Conservation (phyloP, 2,888 invertebrate species). For the Aphrophora alni region DNA sequence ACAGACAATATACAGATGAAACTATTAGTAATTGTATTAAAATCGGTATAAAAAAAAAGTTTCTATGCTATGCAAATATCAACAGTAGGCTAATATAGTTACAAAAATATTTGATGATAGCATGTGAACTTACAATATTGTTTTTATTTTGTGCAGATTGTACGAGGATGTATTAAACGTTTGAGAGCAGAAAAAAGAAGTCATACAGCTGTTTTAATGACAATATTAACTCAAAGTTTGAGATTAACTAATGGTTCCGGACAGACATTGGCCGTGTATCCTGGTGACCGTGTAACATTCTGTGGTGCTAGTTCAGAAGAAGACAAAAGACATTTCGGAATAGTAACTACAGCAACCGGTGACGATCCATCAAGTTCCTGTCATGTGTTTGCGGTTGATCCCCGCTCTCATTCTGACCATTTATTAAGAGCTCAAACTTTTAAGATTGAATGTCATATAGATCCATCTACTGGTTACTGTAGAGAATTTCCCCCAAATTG, state of each 20-base stretch:
- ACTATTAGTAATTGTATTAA: no score
- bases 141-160: constrained; percentile 69
- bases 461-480: constrained; percentile 78
- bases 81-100: no score
- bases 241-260: constrained; percentile 79
- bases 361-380: constrained; percentile 83
- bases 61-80: no score
- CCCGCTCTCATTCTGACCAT: constrained; percentile 85
- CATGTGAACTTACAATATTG: no score
- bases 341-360: constrained; percentile 79
- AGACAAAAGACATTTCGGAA: constrained; percentile 89
- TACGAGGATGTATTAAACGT: constrained; percentile 87
- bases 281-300: constrained; percentile 83
- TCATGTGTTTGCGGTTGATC: constrained; percentile 93
- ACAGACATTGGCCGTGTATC: constrained; percentile 83
- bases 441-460: constrained; percentile 82
- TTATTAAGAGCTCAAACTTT: constrained; percentile 81
- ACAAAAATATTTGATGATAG: no score
- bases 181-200: constrained; percentile 87
- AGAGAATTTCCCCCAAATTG: constrained; percentile 91
- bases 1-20: no score
- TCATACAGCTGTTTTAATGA: constrained; percentile 84
- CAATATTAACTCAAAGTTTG: constrained; percentile 80
- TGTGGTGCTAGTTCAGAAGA: constrained; percentile 91
- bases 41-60: no score